Conservation (phyloP, 2,888 invertebrate genomes). For the Dichetophora obliterata region DNA sequence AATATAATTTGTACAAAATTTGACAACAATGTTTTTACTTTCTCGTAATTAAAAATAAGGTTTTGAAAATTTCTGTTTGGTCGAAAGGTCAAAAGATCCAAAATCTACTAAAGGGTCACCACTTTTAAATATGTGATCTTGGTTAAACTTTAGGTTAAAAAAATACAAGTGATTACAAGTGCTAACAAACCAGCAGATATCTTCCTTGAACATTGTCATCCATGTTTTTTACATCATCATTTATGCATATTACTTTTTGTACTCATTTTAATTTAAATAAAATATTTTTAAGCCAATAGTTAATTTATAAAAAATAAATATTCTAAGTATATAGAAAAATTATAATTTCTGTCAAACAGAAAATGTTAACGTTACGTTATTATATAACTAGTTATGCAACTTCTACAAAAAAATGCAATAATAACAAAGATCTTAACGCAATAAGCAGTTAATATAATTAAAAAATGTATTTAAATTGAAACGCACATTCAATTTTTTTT, state of each 20-base stretch:
- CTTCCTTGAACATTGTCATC: no score
- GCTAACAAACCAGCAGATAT: no score
- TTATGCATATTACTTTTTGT: background rate
- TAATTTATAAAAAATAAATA: background rate
- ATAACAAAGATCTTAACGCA: background rate
- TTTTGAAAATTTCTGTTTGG: no score
- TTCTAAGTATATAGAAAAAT: background rate
- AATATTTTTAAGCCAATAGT: background rate
- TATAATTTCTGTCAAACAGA: constrained; percentile 29
- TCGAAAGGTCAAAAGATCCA: no score
- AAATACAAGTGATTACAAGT: no score
- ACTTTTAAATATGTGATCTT: no score
- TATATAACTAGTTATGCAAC: constrained; percentile 17
- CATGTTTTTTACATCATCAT: background rate
- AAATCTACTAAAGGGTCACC: no score
- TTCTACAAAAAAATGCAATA: constrained; percentile 9
- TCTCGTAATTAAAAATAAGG: no score
- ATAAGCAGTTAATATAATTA: background rate
- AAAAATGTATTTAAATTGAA: background rate
- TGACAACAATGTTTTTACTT: no score
- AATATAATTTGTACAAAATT: no score
- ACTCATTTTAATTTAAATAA: background rate
- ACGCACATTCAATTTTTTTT: background rate
- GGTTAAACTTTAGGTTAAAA: no score
- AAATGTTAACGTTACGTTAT: constrained; percentile 3